Evolutionary conservation across 2,797 vertebrate genomes (phyloP), one percentile per base, ranked within the genome.

Genomic region (Arnoldichthys spilopterus): DNA sequence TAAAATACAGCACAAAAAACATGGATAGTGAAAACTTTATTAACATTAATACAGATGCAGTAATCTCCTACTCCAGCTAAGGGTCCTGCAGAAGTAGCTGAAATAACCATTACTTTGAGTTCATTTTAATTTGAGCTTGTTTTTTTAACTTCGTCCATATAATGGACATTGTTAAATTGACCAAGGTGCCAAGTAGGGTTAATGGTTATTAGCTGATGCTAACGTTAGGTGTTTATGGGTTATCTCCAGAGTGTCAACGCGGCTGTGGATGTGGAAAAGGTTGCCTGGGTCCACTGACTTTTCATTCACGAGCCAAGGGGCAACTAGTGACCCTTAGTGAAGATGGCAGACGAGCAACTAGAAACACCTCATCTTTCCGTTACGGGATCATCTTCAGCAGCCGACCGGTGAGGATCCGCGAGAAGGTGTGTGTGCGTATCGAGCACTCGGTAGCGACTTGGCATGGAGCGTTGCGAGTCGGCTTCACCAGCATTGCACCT

Each of bases 381-480:
- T 79, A 94, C 0, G 94, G 94, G 26, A 84, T 96, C 75, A 88
- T 95, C 72, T 96, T 96, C 90, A 95, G 93, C 89, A 94, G 75
- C 79, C 91, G 96, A 6, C 85, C 91, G 0, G 66, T 96, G 58
- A 74, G 0, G 62, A 18, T 77, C 0, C 6, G 34, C 0, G 95
- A 96, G 91, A 90, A 20, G 53, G 85, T 96, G 66, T 56, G 26
- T 0, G 51, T 96, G 83, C 86, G 84, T 12, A 87, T 96, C 73
- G 83, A 91, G 83, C 34, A 26, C 1, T 22, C 58, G 0, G 22
- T 63, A 0, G 0, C 0, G 0, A 16, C 0, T 4, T 96, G 95
- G 94, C 13, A 74, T 0, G 95, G 96, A 0, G 92, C 90, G 0
- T 80, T 97, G 58, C 90, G 95, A 0, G 37, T 96, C 67, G 96